Evolutionary conservation across 2,797 vertebrate genomes (phyloP), one percentile per base, ranked within the genome.

Genomic region (Euthynnus affinis): DNA sequence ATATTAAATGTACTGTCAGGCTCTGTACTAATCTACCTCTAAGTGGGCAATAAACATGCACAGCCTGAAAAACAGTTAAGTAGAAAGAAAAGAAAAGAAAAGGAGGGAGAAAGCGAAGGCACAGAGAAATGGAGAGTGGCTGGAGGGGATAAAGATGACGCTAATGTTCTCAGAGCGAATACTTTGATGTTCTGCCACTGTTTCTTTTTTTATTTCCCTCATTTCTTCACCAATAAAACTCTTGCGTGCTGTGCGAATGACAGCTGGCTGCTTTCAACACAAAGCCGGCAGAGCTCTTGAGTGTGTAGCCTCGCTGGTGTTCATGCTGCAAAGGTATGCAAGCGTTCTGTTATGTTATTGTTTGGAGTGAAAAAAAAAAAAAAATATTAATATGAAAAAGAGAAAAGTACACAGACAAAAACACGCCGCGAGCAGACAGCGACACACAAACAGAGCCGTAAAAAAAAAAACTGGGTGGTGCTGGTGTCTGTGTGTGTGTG

Each of bases 161-260:
- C 52, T 83, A 77, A 84, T 81, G 83, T 81, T 78, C 48, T 80
- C 18, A 10, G 83, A 88, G 63, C n/a, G 69, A 82, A 69, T 0
- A 76, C 84, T 87, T 77, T 88, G 82, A 87, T 86, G 78, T 68
- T 64, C 58, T 81, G 87, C 87, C 85, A 84, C 70, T 8, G 2
- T 49, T 71, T 74, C 42, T 58, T 77, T 66, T 42, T 80, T 63
- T 17, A 51, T 60, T 78, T 59, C n/a, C 34, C 37, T 61, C 65
- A 23, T 83, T 57, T 77, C 55, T 84, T 37, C 61, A 59, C 9
- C 25, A 61, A 37, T 71, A 62, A 71, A 71, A 32, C 37, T 65
- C 44, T 17, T 13, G 13, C 22, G 8, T 34, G 52, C 60, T 51
- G 56, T 18, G 57, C 74, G 40, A 73, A 53, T 57, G 72, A 70